A percentile compares a stretch with the other conserved stretches of the same genome.
Conservation (phyloP, 2,797 vertebrate species). For the Carduelis carduelis region DNA sequence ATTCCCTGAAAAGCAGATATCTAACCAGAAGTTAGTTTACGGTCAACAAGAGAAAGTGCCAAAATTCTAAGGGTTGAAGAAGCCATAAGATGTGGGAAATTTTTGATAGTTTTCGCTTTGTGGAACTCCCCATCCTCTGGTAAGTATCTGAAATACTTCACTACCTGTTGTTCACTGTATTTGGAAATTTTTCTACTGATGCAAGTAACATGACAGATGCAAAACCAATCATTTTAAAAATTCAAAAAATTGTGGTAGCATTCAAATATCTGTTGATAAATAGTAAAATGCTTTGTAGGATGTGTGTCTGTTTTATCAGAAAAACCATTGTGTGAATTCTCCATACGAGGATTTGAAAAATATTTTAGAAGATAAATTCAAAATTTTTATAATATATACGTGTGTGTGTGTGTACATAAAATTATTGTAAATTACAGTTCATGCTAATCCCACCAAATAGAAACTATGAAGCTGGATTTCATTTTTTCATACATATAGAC, state of each 20-base stretch:
- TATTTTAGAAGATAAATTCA: not conserved
- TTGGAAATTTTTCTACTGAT: not conserved
- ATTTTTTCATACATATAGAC: not conserved
- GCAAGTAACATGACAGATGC: not conserved
- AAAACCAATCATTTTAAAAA: not conserved
- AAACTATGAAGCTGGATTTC: not conserved
- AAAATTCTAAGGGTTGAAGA: not conserved
- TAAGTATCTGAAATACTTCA: not conserved
- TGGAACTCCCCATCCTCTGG: not conserved
- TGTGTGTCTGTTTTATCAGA: not conserved
- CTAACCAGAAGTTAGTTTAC: not conserved
- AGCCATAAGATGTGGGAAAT: not conserved
- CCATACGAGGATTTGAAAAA: not conserved
- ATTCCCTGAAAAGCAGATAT: not conserved
- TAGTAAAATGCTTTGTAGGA: not conserved
- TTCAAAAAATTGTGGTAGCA: not conserved
- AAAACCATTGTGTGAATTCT: not conserved
- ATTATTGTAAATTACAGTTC: not conserved
- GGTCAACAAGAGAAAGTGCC: not conserved
- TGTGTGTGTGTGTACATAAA: not conserved
- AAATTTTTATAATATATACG: not conserved
- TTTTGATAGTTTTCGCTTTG: not conserved
- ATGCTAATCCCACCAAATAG: not conserved
- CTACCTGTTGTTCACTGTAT: not conserved
- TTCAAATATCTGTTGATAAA: not conserved